phyloP scores from a whole-genome alignment of 2,113 vertebrate genomes.

The Lepisosteus oculatus region DNA sequence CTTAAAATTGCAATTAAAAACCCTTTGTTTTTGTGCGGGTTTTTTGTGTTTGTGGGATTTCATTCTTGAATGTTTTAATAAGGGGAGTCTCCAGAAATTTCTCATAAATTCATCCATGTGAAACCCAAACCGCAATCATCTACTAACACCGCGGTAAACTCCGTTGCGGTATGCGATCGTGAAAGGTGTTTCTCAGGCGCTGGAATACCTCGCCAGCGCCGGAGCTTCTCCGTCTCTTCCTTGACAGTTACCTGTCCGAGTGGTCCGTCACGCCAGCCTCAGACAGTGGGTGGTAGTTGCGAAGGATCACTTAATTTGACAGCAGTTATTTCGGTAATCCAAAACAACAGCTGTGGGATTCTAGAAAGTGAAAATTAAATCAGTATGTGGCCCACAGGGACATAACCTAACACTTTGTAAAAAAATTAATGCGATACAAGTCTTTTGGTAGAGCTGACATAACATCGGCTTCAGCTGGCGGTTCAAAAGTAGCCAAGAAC shows the following conservation, averaged over 20 bases:
- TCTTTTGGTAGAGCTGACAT: constrained; percentile 15
- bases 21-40: no score
- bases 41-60: no score
- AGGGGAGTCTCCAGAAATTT: constrained; percentile 46
- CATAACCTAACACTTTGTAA: constrained; percentile 27
- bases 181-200: constrained; percentile 37
- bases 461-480: constrained; percentile 25
- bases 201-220: constrained; percentile 26
- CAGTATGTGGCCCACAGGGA: constrained; percentile 48
- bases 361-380: constrained; percentile 53
- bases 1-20: no score
- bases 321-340: constrained; percentile 75
- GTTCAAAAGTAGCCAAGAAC: constrained; percentile 30
- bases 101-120: constrained; percentile 37
- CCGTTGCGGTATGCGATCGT: constrained; percentile 41
- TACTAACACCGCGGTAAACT: constrained; percentile 47
- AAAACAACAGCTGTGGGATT: constrained; percentile 74
- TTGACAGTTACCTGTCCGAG: constrained; percentile 55
- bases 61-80: no score
- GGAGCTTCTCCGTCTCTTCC: constrained; percentile 32
- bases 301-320: constrained; percentile 68
- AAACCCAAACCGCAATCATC: constrained; percentile 50
- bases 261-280: constrained; percentile 33
- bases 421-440: constrained; percentile 25
- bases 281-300: constrained; percentile 66